Percentiles rank a stretch among this genome's conserved stretches.
Evolutionary conservation across 2,888 invertebrate genomes (phyloP).

Genomic region (Cryptus armator): DNA sequence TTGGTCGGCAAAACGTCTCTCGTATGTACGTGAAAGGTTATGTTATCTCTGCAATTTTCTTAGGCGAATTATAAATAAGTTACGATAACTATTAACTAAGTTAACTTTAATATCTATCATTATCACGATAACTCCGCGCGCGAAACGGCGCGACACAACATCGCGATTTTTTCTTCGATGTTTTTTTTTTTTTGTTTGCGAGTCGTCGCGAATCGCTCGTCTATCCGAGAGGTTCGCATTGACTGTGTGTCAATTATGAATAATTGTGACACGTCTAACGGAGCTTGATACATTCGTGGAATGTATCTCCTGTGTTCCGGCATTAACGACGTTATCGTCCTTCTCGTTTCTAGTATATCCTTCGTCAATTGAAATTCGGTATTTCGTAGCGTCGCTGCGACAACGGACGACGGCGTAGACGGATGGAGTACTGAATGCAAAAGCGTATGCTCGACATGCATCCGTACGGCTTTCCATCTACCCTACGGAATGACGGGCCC

Average conservation of each 20-base stretch:
- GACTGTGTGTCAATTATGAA: not conserved
- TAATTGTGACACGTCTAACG: conserved; percentile 2
- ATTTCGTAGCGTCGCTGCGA: conserved; percentile 36
- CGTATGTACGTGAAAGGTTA: too few relatives aligned
- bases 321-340: conserved; percentile 61
- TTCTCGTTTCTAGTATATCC: conserved; percentile 44
- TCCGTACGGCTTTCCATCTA: conserved; percentile 64
- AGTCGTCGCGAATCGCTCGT: too few relatives aligned
- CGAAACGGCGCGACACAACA: too few relatives aligned
- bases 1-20: too few relatives aligned
- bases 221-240: not conserved
- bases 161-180: too few relatives aligned
- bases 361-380: conserved; percentile 55
- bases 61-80: too few relatives aligned
- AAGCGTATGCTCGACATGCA: conserved; percentile 62
- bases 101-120: too few relatives aligned
- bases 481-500: conserved; percentile 66
- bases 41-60: too few relatives aligned
- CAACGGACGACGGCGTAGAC: conserved; percentile 21
- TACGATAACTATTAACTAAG: too few relatives aligned
- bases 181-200: too few relatives aligned
- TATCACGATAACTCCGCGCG: too few relatives aligned
- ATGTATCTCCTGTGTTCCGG: conserved; percentile 5
- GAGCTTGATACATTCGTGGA: not conserved
- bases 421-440: conserved; percentile 43